Percentiles rank a stretch among this genome's conserved stretches.
phyloP scores from a whole-genome alignment of 1,140 invertebrate species.

The Wasmannia auropunctata region DNA sequence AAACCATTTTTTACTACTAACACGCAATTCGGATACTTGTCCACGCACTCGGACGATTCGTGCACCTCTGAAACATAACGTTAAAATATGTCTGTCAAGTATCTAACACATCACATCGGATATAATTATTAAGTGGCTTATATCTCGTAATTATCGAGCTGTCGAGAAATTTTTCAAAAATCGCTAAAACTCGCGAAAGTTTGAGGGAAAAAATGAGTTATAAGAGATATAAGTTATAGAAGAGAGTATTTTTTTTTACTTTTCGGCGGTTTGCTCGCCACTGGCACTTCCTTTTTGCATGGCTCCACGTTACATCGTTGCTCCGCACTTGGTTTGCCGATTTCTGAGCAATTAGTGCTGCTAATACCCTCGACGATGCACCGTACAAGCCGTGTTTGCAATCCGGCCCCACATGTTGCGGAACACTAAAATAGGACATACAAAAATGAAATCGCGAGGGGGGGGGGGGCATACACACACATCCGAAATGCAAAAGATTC shows the following conservation, averaged over 20 bases:
- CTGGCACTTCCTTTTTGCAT: conserved; percentile 69
- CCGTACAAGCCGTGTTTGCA: conserved; percentile 86
- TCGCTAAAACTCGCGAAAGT: neutral
- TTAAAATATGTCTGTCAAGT: neutral
- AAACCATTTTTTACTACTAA: conserved; percentile 92
- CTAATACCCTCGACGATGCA: conserved; percentile 79
- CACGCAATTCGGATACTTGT: conserved; percentile 91
- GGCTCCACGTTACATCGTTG: conserved; percentile 73
- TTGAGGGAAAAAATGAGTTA: neutral
- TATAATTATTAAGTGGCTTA: neutral
- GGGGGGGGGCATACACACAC: neutral
- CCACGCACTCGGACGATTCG: conserved; percentile 86
- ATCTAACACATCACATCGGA: neutral
- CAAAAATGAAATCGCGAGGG: conserved; percentile 19
- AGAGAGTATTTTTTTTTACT: conserved; percentile 75
- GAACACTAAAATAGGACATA: conserved; percentile 76
- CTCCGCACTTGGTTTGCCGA: conserved; percentile 67
- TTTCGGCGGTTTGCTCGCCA: conserved; percentile 73
- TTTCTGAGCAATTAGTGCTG: conserved; percentile 67
- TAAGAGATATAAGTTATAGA: neutral
- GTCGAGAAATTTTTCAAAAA: neutral
- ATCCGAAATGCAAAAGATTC: neutral
- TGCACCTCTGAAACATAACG: conserved; percentile 75
- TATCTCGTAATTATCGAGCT: neutral
- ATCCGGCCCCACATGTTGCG: conserved; percentile 86